Evolutionary conservation across 2,888 invertebrate species (phyloP).

Genomic region (Chrysina gloriosa): DNA sequence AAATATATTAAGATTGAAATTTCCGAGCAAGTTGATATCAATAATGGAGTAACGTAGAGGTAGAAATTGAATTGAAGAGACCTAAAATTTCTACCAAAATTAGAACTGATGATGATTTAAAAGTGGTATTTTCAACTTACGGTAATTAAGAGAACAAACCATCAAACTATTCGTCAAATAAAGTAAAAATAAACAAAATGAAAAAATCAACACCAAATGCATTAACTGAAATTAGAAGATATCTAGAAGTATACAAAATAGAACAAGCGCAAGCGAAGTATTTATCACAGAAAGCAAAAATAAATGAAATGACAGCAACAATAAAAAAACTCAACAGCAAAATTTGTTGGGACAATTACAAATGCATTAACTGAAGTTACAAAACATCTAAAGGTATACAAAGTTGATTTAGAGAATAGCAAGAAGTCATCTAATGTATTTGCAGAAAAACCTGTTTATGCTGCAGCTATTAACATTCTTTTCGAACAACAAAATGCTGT

Average conservation of each 20-base stretch:
- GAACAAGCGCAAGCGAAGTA: constrained; percentile 2
- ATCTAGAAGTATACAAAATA: too few relatives aligned
- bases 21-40: constrained; percentile 2
- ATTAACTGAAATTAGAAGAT: too few relatives aligned
- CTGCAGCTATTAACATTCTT: constrained; percentile 27
- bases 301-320: constrained; percentile 19
- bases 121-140: constrained; percentile 25
- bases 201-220: too few relatives aligned
- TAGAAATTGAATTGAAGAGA: constrained; percentile 24
- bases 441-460: constrained; percentile 20
- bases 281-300: neutral
- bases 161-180: too few relatives aligned
- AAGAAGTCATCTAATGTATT: neutral
- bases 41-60: neutral
- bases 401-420: constrained; percentile 14
- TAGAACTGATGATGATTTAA: constrained; percentile 4
- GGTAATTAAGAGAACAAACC: constrained; percentile 4
- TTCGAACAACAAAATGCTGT: constrained; percentile 31
- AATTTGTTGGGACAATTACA: constrained; percentile 28
- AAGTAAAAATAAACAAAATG: too few relatives aligned
- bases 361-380: constrained; percentile 17
- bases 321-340: constrained; percentile 27
- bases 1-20: constrained; percentile 31
- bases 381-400: constrained; percentile 13
- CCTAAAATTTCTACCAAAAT: neutral